Percentiles rank a stretch among this genome's conserved stretches.
Conservation (phyloP, 2,888 invertebrate genomes). For the Rapana venosa region DNA sequence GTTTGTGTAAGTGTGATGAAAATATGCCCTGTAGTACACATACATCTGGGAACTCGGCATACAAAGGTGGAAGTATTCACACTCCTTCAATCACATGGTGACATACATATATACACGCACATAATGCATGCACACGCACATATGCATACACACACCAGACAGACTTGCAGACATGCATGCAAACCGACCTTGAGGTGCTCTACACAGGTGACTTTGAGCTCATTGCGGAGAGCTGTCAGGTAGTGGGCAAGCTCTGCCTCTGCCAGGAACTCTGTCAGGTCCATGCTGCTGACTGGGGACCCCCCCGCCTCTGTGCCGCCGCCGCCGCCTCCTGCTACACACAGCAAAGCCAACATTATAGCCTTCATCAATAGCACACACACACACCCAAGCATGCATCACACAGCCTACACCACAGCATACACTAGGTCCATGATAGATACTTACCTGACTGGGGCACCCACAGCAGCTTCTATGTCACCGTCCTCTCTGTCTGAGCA, state of each 20-base stretch:
- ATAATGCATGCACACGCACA: neutral
- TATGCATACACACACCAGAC: neutral
- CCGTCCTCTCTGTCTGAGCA: too few species aligned
- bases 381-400: too few species aligned
- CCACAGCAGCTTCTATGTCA: too few species aligned
- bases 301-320: constrained; percentile 15
- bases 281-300: constrained; percentile 46
- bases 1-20: too few species aligned
- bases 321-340: neutral
- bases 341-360: neutral
- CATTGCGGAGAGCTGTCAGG: constrained; percentile 86
- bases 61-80: neutral
- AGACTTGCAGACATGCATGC: neutral
- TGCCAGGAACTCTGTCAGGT: constrained; percentile 88
- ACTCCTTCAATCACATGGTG: neutral
- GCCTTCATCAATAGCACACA: neutral
- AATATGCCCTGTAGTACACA: too few species aligned
- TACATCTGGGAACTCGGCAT: neutral
- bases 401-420: too few species aligned
- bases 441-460: too few species aligned
- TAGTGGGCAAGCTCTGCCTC: constrained; percentile 97
- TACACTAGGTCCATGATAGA: too few species aligned
- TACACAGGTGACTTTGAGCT: constrained; percentile 84
- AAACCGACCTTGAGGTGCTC: constrained; percentile 82
- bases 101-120: neutral